A percentile compares a stretch with the other conserved stretches of the same genome.
Conservation (phyloP, 2,888 invertebrate genomes). For the Standfussiana lucernea region DNA sequence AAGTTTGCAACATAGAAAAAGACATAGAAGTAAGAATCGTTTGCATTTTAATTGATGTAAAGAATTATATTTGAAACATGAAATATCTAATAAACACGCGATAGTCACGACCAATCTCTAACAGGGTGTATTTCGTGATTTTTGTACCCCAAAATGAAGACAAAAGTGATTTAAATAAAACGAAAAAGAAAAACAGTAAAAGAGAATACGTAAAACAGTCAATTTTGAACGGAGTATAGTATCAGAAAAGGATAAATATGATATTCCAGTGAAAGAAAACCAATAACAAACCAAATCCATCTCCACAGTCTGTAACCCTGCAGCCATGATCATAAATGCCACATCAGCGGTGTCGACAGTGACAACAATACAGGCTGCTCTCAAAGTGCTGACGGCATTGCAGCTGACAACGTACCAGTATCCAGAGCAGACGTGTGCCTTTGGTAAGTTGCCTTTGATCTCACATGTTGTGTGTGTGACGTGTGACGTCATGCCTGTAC, state of each 20-base stretch:
- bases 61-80: background rate
- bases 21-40: background rate
- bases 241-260: background rate
- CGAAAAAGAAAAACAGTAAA: background rate
- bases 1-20: background rate
- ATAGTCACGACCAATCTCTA: background rate
- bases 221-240: background rate
- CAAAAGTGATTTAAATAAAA: background rate
- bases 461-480: background rate
- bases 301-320: conserved; percentile 3
- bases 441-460: conserved; percentile 55
- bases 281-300: background rate
- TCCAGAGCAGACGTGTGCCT: conserved; percentile 56
- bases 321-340: conserved; percentile 57
- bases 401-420: conserved; percentile 57
- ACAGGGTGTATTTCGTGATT: too few species aligned
- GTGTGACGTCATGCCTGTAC: background rate
- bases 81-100: background rate
- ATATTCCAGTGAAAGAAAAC: background rate
- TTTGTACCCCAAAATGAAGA: background rate
- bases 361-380: conserved; percentile 50
- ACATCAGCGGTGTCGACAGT: conserved; percentile 39
- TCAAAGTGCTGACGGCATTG: conserved; percentile 52
- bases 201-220: background rate
- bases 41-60: background rate